Evolutionary conservation across 2,797 vertebrate species (phyloP).

Genomic region (Hipposideros larvatus): DNA sequence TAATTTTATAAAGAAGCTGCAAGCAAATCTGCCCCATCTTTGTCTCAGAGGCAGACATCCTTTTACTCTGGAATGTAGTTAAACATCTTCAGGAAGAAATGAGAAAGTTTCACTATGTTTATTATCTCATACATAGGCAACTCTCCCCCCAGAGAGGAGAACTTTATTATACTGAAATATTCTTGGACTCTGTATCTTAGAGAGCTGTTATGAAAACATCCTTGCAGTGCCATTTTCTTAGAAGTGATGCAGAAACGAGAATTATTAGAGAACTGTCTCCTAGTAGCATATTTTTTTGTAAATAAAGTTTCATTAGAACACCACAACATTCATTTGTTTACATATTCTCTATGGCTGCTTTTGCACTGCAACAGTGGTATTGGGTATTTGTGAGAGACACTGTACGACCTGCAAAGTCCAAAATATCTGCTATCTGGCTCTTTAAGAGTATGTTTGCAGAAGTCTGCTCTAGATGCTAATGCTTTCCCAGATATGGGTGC

Average conservation of each 20-base stretch:
- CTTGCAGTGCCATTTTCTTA: neutral
- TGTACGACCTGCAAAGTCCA: neutral
- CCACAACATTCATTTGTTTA: neutral
- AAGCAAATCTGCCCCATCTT: neutral
- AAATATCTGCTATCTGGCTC: neutral
- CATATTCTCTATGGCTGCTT: neutral
- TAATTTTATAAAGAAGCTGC: neutral
- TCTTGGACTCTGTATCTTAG: neutral
- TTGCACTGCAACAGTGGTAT: neutral
- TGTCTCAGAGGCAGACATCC: neutral
- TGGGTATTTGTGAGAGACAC: neutral
- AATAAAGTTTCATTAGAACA: neutral
- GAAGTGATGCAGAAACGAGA: neutral
- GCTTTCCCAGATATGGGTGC: neutral
- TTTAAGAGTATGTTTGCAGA: neutral
- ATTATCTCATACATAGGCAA: neutral
- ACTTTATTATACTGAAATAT: neutral
- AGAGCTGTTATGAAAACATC: neutral
- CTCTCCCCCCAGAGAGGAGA: neutral
- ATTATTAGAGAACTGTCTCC: neutral
- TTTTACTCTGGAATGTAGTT: neutral
- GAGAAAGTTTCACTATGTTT: neutral
- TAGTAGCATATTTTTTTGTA: neutral
- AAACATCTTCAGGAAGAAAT: neutral
- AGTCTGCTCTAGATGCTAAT: neutral